Conservation (phyloP, 2,797 vertebrate genomes). For the Esox masquinongy region DNA sequence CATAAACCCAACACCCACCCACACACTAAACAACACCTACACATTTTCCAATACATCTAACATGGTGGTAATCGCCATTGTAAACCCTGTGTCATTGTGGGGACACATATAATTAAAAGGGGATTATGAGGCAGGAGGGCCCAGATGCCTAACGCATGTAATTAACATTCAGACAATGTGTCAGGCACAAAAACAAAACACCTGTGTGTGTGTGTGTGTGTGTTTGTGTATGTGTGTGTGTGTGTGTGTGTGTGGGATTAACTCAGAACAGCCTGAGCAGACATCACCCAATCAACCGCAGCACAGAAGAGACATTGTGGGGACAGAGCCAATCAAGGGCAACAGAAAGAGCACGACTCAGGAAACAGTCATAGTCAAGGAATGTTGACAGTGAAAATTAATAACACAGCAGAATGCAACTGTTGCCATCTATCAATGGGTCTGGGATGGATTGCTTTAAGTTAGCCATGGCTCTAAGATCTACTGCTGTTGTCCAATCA, state of each 20-base stretch:
- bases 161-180: conserved; percentile 82
- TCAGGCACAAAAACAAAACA: conserved; percentile 65
- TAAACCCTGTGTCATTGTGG: conserved; percentile 72
- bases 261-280: conserved; percentile 18
- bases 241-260: conserved; percentile 51
- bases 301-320: conserved; percentile 23
- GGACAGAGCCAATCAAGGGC: conserved; percentile 46
- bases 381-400: not conserved
- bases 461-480: conserved; percentile 15
- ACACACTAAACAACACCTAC: conserved; percentile 44
- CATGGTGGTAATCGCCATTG: conserved; percentile 71
- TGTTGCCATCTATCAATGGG: not conserved
- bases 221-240: conserved; percentile 19
- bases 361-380: conserved; percentile 38
- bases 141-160: conserved; percentile 76
- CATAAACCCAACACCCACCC: conserved; percentile 49
- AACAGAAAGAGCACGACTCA: conserved; percentile 39
- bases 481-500: conserved; percentile 40
- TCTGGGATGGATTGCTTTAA: not conserved
- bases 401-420: not conserved
- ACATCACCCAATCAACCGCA: conserved; percentile 57
- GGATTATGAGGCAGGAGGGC: conserved; percentile 74
- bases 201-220: conserved; percentile 66
- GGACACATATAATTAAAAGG: conserved; percentile 79
- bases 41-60: conserved; percentile 65